Conservation (phyloP, 2,888 invertebrate genomes). For the Strigamia maritima region DNA sequence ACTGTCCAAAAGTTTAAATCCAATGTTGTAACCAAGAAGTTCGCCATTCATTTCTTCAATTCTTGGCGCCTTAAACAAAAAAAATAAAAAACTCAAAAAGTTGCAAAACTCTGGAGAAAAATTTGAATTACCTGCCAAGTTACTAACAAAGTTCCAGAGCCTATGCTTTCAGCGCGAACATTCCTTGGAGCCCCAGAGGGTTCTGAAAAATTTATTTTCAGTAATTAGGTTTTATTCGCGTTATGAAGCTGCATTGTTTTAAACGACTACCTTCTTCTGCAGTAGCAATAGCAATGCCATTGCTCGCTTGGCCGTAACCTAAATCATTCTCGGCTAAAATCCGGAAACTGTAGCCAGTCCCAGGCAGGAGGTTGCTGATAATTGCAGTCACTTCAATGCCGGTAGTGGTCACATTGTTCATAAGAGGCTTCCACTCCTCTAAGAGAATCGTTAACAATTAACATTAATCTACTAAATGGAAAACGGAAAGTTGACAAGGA, state of each 20-base stretch:
- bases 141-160: slow-evolving; percentile 35
- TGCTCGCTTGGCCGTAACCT: slow-evolving; percentile 41
- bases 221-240: slow-evolving; percentile 11
- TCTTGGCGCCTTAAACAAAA: slow-evolving; percentile 39
- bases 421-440: slow-evolving; percentile 42
- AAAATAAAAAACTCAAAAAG: neutral
- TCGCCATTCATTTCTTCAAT: slow-evolving; percentile 40
- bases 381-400: slow-evolving; percentile 38
- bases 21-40: slow-evolving; percentile 40
- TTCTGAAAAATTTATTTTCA: slow-evolving; percentile 9
- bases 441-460: slow-evolving; percentile 4
- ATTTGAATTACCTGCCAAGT: slow-evolving; percentile 33
- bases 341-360: slow-evolving; percentile 42
- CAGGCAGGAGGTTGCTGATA: slow-evolving; percentile 41
- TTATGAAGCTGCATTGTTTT: neutral
- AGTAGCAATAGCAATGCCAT: slow-evolving; percentile 42
- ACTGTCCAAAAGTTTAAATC: slow-evolving; percentile 34
- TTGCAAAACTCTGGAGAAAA: neutral
- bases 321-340: slow-evolving; percentile 41
- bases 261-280: slow-evolving; percentile 41
- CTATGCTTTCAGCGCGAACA: slow-evolving; percentile 18
- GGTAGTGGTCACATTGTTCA: slow-evolving; percentile 40
- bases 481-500: neutral
- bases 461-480: slow-evolving; percentile 15
- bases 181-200: slow-evolving; percentile 27